Base-by-base conservation (phyloP, 2,113 vertebrate species). In the Benitochromis conjunctus region DNA sequence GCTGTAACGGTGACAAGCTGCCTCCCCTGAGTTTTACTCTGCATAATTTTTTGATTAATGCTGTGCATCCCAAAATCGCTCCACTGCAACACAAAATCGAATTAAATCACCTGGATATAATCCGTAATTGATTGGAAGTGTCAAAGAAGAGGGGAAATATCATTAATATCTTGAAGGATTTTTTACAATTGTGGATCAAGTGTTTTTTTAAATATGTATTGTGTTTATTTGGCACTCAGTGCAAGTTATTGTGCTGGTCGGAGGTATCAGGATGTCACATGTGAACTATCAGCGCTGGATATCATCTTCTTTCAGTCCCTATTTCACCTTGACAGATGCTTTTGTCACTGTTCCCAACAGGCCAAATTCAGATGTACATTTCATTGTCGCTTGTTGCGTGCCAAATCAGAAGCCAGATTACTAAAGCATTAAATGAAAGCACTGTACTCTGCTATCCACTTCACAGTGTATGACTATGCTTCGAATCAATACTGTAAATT, bases 1-100 rank as follows among this genome's bases (percentile, higher is more conserved):
- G 86, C 90, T 92, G 89, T 92, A 95, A 87, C 81, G 64, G 87
- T 92, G 91, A 94, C 93, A 92, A 90, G 89, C 81, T 84, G 86
- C 90, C 83, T 93, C 90, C 92, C 93, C 66, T 91, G 93, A 86
- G 92, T 94, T 91, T 85, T 90, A 89, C 86, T 90, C 87, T n/a
- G 84, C 88, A 94, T 95, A 96, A 95, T 95, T 93, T 92, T 94
- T 89, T 95, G 95, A 96, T 94, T 94, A 95, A 96, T 96, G 91
- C 85, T 4, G 29, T 54, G 78, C 88, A 88, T 88, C 93, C 91
- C 89, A 91, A 95, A 96, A 94, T 92, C 88, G 79, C 93, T 92
- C 88, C 92, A 36, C 89, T 83, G 94, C 94, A 92, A 93, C 94
- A 92, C 77, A 19, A 94, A 94, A 96, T 95, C 94, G 83, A 95